Evolutionary conservation across 2,113 vertebrate species (phyloP).

Genomic region (Zootoca vivipara): DNA sequence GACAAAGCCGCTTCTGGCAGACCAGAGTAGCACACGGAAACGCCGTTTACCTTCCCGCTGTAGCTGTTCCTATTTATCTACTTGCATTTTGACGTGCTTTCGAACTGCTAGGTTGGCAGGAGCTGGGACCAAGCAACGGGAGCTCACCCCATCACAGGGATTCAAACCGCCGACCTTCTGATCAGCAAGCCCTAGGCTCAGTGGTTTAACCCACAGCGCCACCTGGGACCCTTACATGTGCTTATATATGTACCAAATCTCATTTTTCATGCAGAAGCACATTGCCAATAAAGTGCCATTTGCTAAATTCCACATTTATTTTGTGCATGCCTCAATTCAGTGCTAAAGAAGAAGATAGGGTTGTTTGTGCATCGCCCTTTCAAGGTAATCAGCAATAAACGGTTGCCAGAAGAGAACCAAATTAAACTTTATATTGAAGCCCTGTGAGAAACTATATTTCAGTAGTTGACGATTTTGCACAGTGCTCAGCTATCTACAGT

Average conservation of each 20-base stretch:
- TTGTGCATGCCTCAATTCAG: background rate
- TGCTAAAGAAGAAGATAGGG: background rate
- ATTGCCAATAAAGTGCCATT: background rate
- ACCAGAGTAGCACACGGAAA: too few relatives aligned
- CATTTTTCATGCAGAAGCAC: background rate
- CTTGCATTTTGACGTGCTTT: too few relatives aligned
- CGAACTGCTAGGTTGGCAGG: too few relatives aligned
- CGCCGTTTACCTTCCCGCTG: too few relatives aligned
- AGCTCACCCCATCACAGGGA: too few relatives aligned
- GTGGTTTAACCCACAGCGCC: too few relatives aligned
- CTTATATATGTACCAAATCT: background rate
- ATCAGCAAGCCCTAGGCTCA: too few relatives aligned
- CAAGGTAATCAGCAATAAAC: background rate
- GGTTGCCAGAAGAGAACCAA: background rate
- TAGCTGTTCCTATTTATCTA: too few relatives aligned
- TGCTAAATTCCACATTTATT: background rate
- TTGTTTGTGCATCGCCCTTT: background rate
- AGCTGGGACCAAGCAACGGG: too few relatives aligned
- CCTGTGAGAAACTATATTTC: background rate
- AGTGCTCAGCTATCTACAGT: background rate
- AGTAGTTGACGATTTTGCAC: background rate
- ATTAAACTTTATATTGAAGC: background rate
- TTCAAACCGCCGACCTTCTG: too few relatives aligned
- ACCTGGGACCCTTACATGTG: too few relatives aligned
- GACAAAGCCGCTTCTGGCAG: too few relatives aligned